Percentiles rank a stretch among this genome's conserved stretches.
Evolutionary conservation across 92 coral and sea anemone genomes (phyloP).

Genomic region (Epizoanthus rinbou): DNA sequence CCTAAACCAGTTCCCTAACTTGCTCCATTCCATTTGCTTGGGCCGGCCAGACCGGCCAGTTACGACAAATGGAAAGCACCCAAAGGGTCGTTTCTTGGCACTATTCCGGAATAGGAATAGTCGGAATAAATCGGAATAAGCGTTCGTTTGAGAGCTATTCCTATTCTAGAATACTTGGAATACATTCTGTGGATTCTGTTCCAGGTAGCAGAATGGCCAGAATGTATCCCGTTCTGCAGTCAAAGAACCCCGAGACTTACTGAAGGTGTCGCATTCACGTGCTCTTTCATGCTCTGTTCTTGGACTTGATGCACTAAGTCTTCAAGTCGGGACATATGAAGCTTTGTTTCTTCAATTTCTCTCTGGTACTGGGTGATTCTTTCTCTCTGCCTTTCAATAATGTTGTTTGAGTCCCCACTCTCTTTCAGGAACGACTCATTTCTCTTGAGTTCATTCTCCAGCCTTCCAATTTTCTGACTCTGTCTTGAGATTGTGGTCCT

Average conservation of each 20-base stretch:
- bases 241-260: constrained; percentile 44
- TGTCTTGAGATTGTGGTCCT: constrained; percentile 96
- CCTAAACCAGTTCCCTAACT: too few relatives aligned
- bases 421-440: constrained; percentile 67
- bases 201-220: too few relatives aligned
- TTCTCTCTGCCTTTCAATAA: constrained; percentile 83
- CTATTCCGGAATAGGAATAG: too few relatives aligned
- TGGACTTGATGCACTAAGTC: constrained; percentile 94
- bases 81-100: too few relatives aligned
- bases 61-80: too few relatives aligned
- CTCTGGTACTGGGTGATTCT: constrained; percentile 88
- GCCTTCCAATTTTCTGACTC: constrained; percentile 95
- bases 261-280: constrained; percentile 90
- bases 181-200: too few relatives aligned
- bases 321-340: constrained; percentile 90
- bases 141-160: too few relatives aligned
- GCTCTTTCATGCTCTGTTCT: constrained; percentile 93
- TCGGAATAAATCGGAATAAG: too few relatives aligned
- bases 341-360: constrained; percentile 90
- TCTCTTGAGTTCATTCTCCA: constrained; percentile 84
- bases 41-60: too few relatives aligned
- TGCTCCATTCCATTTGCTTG: too few relatives aligned
- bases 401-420: constrained; percentile 61
- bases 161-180: too few relatives aligned
- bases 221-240: too few relatives aligned